These are phyloP conservation scores for Terrapene triunguis DNA, from an alignment of 2,113 vertebrate species.

Conservation along the genomic window DNA sequence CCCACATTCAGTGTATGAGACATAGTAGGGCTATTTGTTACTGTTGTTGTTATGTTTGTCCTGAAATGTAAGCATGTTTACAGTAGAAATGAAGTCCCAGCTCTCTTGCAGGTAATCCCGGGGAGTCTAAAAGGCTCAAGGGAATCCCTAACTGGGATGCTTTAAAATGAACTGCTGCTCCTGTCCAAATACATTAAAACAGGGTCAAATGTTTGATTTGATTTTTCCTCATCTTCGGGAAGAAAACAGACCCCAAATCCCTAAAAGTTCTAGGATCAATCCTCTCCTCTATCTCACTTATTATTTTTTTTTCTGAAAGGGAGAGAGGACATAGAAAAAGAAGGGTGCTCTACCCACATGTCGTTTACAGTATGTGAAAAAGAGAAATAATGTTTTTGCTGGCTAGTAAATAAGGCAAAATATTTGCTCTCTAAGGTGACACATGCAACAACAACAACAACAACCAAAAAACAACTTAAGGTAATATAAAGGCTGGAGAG, in stretches of 20 bases:
- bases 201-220: conserved; percentile 10
- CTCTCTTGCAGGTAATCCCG: conserved; percentile 60
- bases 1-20: conserved; percentile 25
- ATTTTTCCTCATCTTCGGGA: conserved; percentile 27
- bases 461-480: conserved; percentile 14
- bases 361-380: conserved; percentile 16
- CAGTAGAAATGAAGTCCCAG: conserved; percentile 46
- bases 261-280: not conserved
- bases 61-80: conserved; percentile 21
- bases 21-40: conserved; percentile 59
- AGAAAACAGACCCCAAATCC: conserved; percentile 33
- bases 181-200: conserved; percentile 50
- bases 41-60: conserved; percentile 58
- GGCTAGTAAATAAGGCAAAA: conserved; percentile 30
- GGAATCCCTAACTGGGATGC: conserved; percentile 41
- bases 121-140: conserved; percentile 43
- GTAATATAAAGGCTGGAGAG: conserved; percentile 58
- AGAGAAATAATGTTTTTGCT: conserved; percentile 27
- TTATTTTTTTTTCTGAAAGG: not conserved
- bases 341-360: not conserved
- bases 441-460: not conserved
- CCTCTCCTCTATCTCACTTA: not conserved
- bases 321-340: not conserved
- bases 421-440: conserved; percentile 16
- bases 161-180: conserved; percentile 49